These are phyloP conservation scores for Drosophila mettleri DNA, from an alignment of 2,888 invertebrate species.

Conservation along the genomic window DNA sequence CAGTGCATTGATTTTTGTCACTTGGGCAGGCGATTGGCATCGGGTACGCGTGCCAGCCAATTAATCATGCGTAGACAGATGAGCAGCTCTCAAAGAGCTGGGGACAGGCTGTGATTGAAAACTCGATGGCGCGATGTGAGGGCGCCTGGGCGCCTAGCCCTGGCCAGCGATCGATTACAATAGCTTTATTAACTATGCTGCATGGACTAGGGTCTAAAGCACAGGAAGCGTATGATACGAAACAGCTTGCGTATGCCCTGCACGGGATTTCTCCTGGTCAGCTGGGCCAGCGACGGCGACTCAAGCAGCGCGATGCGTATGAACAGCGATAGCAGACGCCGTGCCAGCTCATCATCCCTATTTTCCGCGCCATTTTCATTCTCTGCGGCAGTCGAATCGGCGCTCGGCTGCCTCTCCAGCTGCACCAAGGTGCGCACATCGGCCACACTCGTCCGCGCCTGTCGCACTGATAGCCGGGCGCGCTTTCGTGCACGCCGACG, in stretches of 20 bases:
- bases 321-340: slow-evolving; percentile 3
- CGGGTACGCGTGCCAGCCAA: slow-evolving; percentile 65
- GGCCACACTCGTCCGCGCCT: not conserved
- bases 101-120: slow-evolving; percentile 6
- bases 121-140: not conserved
- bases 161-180: not conserved
- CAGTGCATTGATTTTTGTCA: slow-evolving; percentile 78
- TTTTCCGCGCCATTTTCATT: not conserved
- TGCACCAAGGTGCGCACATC: slow-evolving; percentile 6
- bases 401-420: not conserved
- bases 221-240: slow-evolving; percentile 25
- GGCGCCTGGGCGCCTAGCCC: not conserved
- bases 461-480: not conserved
- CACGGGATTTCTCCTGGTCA: slow-evolving; percentile 8
- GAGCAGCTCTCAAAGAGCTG: slow-evolving; percentile 5
- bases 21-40: slow-evolving; percentile 72
- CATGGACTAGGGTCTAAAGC: slow-evolving; percentile 8
- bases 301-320: slow-evolving; percentile 27
- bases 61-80: slow-evolving; percentile 60
- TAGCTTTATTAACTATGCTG: slow-evolving; percentile 7
- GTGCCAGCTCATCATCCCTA: not conserved
- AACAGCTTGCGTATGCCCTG: slow-evolving; percentile 23
- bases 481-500: not conserved
- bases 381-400: not conserved
- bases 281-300: slow-evolving; percentile 27